Base-by-base conservation (phyloP, 2,113 vertebrate genomes). In the Prionailurus bengalensis region DNA sequence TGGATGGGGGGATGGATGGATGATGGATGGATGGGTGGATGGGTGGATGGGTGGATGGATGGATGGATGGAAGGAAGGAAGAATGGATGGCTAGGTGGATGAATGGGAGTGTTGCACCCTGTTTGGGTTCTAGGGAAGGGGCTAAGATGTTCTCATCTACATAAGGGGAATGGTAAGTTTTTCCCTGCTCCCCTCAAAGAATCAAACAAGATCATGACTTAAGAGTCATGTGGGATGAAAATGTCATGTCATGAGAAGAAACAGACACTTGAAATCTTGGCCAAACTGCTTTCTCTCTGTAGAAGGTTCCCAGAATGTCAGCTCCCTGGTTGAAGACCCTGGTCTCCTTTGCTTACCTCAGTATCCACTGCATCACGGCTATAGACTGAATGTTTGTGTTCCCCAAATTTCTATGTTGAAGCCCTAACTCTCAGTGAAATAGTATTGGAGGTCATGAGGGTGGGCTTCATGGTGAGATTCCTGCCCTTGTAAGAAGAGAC, bases 41-140 rank as follows among this genome's bases (percentile, higher is more conserved):
- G 5, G 10, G 17, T 39, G 16, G 25, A 0, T 27, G 2, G 4
- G 3, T 39, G 4, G 4, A 2, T 51, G 4, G 25, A 0, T 29
- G 21, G 11, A 0, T 70, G 45, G 5, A 0, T n/a, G 12, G 14
- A 1, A 25, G 3, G 31, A 0, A 36, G 0, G 12, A 6, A 48
- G 4, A 10, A 4, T 53, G 9, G 19, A 19, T 58, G 36, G 70
- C 9, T 73, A 36, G n/a, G 70, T 23, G 19, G 36, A 39, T 73
- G 29, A 19, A 6, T 13, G 58, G 25, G 21, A 48, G 55, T 11
- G 25, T 29, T 5, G 12, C 48, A 53, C 10, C 13, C 23, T 85
- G 63, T 53, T 63, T 39, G 80, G 65, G 39, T 12, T 84, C 65
- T 58, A 36, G 66, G 39, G 27, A 33, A 89, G 33, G 25, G 3